Conservation (phyloP, 1,140 invertebrate genomes). For the Caenorhabditis brenneri region DNA sequence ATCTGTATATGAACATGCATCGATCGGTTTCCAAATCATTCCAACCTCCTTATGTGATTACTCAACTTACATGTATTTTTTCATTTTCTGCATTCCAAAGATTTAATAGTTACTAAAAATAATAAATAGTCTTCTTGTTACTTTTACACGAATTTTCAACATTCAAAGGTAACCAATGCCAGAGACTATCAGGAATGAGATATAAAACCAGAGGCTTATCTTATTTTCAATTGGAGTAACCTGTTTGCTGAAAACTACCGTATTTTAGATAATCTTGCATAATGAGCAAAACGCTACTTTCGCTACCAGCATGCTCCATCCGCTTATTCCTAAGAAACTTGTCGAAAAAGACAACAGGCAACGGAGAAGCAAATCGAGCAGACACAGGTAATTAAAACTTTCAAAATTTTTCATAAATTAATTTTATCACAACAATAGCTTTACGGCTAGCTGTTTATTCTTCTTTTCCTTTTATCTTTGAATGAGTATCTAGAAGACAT, state of each 20-base stretch:
- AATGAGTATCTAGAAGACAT: too few species aligned
- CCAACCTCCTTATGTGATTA: not conserved
- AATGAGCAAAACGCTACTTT: not conserved
- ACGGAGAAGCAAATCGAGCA: slow-evolving; percentile 2
- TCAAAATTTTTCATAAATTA: not conserved
- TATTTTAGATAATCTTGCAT: not conserved
- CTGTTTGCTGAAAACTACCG: too few species aligned
- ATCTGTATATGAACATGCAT: too few species aligned
- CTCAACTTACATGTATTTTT: not conserved
- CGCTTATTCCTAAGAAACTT: not conserved
- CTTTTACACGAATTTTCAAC: not conserved
- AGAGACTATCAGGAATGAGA: not conserved
- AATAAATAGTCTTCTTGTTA: not conserved
- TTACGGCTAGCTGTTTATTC: too few species aligned
- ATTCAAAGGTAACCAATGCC: not conserved
- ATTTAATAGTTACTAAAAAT: not conserved
- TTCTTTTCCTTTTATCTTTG: too few species aligned
- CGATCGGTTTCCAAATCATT: too few species aligned
- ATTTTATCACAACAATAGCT: too few species aligned
- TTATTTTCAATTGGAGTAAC: too few species aligned
- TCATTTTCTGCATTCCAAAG: not conserved
- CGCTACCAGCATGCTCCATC: not conserved
- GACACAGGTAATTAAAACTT: slow-evolving; percentile 34
- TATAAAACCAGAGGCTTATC: too few species aligned
- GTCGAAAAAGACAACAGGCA: not conserved